Base-by-base conservation (phyloP, 37 sponge, comb jelly and placozoan genomes). In the Mnemiopsis leidyi region DNA sequence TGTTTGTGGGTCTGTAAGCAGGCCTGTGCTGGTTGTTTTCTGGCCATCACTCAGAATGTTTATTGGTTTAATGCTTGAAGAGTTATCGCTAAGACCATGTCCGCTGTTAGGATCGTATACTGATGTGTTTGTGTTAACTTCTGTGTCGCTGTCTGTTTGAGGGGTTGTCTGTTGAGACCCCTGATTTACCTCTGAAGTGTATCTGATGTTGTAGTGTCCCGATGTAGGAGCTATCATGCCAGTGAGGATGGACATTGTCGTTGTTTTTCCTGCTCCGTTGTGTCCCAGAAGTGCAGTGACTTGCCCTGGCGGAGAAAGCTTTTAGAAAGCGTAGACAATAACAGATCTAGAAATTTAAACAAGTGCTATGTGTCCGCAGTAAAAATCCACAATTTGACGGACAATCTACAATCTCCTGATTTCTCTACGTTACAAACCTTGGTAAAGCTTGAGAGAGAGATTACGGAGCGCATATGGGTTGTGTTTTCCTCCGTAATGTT, bases 201-300 rank as follows among this genome's bases (percentile, higher is more conserved):
- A 28, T 77, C 79, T 77, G 36, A 77, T 85, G 61, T 38, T 13
- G 61, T 36, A 85, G 20, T 28, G 23, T 85, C 90, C 90, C 0
- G 61, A 40, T 9, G 90, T 40, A 2, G 40, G 90, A 39, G 48
- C 29, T 85, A 85, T 85, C 90, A 85, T 85, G 0, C 90, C 90
- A 39, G 90, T 85, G 5, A 85, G 90, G 24, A 85, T 85, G 23
- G 90, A 85, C 90, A 85, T 85, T 16, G 90, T 85, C 23, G 90
- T 85, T 2, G 90, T 85, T 26, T 85, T 85, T 1, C 90, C 90
- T n/a, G 90, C 90, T 39, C 90, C 90, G 30, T 85, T 85, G 90
- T 85, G 90, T 33, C 90, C 90, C 25, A 85, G 24, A 28, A 85
- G 30, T n/a, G 90, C 40, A 1, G 90, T 85, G 13, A 85, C 90